Evolutionary conservation across 1,140 invertebrate genomes (phyloP).

Genomic region (Venustaconcha ellipsiformis): DNA sequence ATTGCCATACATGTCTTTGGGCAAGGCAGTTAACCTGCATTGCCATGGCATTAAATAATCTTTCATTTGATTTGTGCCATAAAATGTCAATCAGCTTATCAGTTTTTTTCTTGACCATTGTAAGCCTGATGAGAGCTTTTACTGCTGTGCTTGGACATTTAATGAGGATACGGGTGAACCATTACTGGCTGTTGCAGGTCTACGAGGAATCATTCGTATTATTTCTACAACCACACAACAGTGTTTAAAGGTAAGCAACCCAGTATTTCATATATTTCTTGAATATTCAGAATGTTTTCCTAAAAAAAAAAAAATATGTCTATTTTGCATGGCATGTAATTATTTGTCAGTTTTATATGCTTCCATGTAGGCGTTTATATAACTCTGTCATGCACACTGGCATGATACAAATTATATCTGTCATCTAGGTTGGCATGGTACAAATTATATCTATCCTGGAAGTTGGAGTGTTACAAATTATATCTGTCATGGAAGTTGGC

Average conservation of each 20-base stretch:
- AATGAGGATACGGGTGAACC: conserved; percentile 86
- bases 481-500: no score
- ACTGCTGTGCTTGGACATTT: conserved; percentile 96
- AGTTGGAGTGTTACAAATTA: no score
- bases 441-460: no score
- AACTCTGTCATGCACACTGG: no score
- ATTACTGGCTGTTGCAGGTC: conserved; percentile 89
- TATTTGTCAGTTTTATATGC: no score
- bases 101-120: conserved; percentile 19
- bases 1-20: background rate
- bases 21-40: background rate
- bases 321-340: no score
- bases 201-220: conserved; percentile 89
- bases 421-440: no score
- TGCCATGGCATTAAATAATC: background rate
- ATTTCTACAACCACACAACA: conserved; percentile 85
- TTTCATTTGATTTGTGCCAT: no score
- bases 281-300: background rate
- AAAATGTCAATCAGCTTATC: background rate
- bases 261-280: background rate
- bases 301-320: no score
- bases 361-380: no score
- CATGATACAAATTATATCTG: no score
- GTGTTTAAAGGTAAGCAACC: conserved; percentile 78
- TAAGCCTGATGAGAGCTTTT: conserved; percentile 93